These are phyloP conservation scores for Chrysotoxum bicinctum DNA, from an alignment of 2,888 invertebrate genomes.

Conservation along the genomic window DNA sequence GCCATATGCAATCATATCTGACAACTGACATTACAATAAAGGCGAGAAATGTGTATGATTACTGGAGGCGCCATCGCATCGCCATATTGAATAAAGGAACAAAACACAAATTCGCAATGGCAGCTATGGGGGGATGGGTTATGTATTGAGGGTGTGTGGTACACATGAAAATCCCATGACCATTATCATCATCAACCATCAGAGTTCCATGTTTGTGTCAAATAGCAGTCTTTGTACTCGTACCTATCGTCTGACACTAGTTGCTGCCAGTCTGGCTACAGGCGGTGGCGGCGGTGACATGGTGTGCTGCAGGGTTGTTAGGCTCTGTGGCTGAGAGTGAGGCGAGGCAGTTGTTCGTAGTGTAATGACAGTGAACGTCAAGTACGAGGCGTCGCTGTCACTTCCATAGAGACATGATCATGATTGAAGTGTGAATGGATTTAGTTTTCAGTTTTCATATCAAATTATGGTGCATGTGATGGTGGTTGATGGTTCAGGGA, in stretches of 20 bases:
- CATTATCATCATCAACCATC: not conserved
- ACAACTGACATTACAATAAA: not conserved
- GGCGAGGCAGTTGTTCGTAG: not conserved
- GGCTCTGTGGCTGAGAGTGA: not conserved
- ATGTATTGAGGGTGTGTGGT: not conserved
- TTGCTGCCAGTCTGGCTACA: constrained; percentile 3
- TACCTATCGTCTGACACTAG: constrained; percentile 11
- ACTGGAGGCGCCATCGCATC: constrained; percentile 6
- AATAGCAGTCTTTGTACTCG: not conserved
- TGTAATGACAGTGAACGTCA: constrained; percentile 7
- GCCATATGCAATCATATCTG: not conserved
- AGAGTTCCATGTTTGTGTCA: constrained; percentile 17
- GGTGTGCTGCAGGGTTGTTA: not conserved
- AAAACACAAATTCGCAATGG: not conserved
- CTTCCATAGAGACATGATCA: not conserved
- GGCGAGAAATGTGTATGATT: not conserved
- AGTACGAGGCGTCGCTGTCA: constrained; percentile 11
- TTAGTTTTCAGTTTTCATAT: not conserved
- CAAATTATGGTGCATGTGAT: not conserved
- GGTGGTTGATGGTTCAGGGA: constrained; percentile 5
- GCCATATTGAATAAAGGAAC: not conserved
- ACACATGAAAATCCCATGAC: constrained; percentile 5
- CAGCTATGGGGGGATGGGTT: not conserved
- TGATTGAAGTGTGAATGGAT: constrained; percentile 10
- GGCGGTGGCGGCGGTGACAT: not conserved